Conservation (phyloP, 1,140 invertebrate species). For the Procambarus virginalis region DNA sequence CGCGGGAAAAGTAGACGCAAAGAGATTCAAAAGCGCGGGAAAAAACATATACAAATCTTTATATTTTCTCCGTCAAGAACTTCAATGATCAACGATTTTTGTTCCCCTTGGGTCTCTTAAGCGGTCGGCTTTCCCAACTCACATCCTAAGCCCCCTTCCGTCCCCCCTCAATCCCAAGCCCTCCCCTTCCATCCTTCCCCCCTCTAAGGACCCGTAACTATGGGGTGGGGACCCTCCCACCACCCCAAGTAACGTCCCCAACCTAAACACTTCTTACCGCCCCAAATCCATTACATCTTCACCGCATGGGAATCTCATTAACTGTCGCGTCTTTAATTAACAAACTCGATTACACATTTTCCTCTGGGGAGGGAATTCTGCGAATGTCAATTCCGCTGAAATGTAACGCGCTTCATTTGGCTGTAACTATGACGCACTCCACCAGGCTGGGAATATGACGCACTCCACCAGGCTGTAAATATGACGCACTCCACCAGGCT, state of each 20-base stretch:
- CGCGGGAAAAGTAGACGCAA: too few species aligned
- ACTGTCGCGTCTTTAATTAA: constrained; percentile 8
- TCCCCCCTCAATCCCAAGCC: neutral
- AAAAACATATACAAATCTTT: too few species aligned
- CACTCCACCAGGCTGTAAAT: too few species aligned
- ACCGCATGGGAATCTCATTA: constrained; percentile 1
- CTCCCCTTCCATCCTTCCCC: neutral
- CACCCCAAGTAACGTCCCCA: neutral
- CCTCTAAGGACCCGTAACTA: neutral
- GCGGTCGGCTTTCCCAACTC: neutral
- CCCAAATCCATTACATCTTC: neutral
- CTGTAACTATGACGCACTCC: too few species aligned
- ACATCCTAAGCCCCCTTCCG: neutral
- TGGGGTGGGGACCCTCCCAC: neutral
- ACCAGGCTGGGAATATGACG: too few species aligned
- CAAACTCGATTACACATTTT: constrained; percentile 8
- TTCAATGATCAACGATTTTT: too few species aligned
- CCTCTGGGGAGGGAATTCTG: neutral
- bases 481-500: too few species aligned
- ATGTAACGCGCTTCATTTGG: too few species aligned
- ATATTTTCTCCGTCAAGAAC: too few species aligned
- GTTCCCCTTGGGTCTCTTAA: too few species aligned
- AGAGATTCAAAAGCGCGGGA: too few species aligned
- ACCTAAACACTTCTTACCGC: too few species aligned
- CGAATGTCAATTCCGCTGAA: neutral